Conservation (phyloP, 2,113 vertebrate species). For the Paralichthys olivaceus region DNA sequence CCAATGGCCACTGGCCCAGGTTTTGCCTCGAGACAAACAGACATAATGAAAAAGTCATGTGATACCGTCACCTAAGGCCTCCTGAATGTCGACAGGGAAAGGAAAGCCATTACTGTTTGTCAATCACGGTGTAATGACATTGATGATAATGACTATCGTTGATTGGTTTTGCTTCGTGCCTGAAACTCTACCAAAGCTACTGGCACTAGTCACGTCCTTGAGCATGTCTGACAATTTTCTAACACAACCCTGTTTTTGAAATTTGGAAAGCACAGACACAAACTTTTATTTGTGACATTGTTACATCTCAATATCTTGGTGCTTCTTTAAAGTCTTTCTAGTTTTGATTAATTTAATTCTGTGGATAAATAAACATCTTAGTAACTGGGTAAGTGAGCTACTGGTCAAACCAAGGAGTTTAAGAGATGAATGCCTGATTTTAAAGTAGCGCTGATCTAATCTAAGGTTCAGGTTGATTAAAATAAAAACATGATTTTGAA, state of each 20-base stretch:
- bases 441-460: too few relatives aligned
- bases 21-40: neutral
- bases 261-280: too few relatives aligned
- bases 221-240: neutral
- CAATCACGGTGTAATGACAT: conserved; percentile 4
- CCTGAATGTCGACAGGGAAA: neutral
- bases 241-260: neutral
- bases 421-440: too few relatives aligned
- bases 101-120: neutral
- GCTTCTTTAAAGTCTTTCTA: neutral
- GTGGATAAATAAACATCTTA: too few relatives aligned
- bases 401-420: too few relatives aligned
- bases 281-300: too few relatives aligned
- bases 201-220: neutral
- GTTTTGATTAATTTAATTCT: neutral
- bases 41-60: conserved; percentile 20
- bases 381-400: neutral
- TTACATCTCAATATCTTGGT: too few relatives aligned
- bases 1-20: neutral
- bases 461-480: neutral
- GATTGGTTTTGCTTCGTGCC: conserved; percentile 23
- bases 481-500: conserved; percentile 4
- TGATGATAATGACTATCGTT: conserved; percentile 12
- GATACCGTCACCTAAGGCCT: conserved; percentile 8
- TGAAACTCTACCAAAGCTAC: neutral